Conservation (phyloP, 2,888 invertebrate species). For the Endotricha flammealis region DNA sequence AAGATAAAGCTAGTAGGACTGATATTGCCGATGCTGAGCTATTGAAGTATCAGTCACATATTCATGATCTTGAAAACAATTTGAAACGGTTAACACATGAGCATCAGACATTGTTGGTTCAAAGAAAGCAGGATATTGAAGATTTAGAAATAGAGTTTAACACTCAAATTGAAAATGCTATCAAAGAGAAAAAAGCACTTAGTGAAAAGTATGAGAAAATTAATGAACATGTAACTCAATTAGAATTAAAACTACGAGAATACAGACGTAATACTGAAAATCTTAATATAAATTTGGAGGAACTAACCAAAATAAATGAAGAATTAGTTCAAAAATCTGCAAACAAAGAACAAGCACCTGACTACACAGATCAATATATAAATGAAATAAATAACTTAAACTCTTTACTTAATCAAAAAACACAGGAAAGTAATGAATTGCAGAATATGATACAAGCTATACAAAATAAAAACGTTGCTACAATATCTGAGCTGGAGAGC, state of each 20-base stretch:
- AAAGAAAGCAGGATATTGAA: slow-evolving; percentile 63
- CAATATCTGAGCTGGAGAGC: slow-evolving; percentile 39
- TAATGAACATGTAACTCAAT: slow-evolving; percentile 63
- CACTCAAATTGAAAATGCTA: slow-evolving; percentile 60
- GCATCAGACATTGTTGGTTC: slow-evolving; percentile 54
- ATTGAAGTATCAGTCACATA: slow-evolving; percentile 48
- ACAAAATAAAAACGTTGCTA: slow-evolving; percentile 37
- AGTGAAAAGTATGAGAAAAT: slow-evolving; percentile 67
- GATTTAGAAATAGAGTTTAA: slow-evolving; percentile 67
- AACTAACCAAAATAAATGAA: slow-evolving; percentile 51
- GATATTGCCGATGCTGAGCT: slow-evolving; percentile 48
- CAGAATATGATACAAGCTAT: slow-evolving; percentile 40
- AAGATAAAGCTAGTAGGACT: slow-evolving; percentile 50
- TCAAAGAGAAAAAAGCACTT: slow-evolving; percentile 68
- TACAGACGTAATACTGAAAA: slow-evolving; percentile 50
- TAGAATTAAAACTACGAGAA: slow-evolving; percentile 54
- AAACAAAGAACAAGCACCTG: slow-evolving; percentile 37
- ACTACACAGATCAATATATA: slow-evolving; percentile 70
- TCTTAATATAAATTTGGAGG: slow-evolving; percentile 48
- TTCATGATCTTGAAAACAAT: slow-evolving; percentile 63
- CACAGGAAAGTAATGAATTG: slow-evolving; percentile 60
- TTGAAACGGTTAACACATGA: slow-evolving; percentile 49
- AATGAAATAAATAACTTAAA: slow-evolving; percentile 79
- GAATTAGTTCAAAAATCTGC: slow-evolving; percentile 40
- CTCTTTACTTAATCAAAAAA: slow-evolving; percentile 67